Evolutionary conservation across 1,140 invertebrate genomes (phyloP), one percentile per base, ranked within the genome.

Genomic region (Nephotettix cincticeps): DNA sequence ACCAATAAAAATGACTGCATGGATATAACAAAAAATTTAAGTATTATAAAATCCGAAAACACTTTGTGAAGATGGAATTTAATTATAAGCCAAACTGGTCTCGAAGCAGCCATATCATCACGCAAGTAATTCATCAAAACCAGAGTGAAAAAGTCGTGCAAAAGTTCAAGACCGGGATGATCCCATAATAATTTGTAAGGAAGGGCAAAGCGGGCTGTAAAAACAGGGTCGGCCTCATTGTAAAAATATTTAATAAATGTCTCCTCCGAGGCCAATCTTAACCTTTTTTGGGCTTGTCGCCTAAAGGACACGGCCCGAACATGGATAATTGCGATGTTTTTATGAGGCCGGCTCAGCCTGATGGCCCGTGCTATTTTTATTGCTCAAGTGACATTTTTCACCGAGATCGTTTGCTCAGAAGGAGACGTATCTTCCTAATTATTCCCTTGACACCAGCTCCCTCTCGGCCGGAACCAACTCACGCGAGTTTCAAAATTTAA

Each of bases 251-350:
- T 67, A 72, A 72, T 75, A 73, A 75, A 76, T 76, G 73, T 72
- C 68, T 73, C 75, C 75, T 75, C 71, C 43, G 75, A 75, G 75
- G 75, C 73, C 71, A 75, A 76, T 76, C 74, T 73, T 76, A 76
- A 76, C 75, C 75, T 76, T 76, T 73, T 73, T 73, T 73, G 21
- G 47, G 47, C 21, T 25, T 29, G 40, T 68, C 72, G 69, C 47
- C 45, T 47, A 73, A 73, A 71, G 69, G 72, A 73, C 72, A 72
- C 30, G 71, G 64, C 71, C 36, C 47, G 69, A 72, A 58, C 68
- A 69, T 70, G 36, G 68, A 69, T 72, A 72, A 72, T 72, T 69
- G 71, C 68, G 29, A 51, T 63, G 71, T 70, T 72, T 72, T 72
- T 72, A 72, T 72, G 64, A 72, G 68, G 61, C 66, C 17, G 19